phyloP scores from a whole-genome alignment of 2,888 invertebrate species.

The Ochropacha duplaris region DNA sequence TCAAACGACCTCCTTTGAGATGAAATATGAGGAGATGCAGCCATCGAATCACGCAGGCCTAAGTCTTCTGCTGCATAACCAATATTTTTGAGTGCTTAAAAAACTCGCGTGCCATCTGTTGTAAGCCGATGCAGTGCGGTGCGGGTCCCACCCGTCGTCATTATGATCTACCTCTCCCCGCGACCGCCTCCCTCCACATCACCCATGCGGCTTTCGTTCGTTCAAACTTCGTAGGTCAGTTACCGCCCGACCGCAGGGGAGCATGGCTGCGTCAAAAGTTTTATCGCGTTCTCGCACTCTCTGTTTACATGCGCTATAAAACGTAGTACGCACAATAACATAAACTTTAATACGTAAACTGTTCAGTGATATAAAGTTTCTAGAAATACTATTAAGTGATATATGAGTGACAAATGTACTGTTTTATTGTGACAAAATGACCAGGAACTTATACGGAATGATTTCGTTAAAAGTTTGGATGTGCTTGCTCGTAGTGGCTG shows the following conservation, averaged over 20 bases:
- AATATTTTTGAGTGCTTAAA: conserved; percentile 76
- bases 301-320: conserved; percentile 78
- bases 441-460: conserved; percentile 75
- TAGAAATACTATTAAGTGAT: conserved; percentile 54
- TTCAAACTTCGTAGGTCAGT: conserved; percentile 84
- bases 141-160: conserved; percentile 72
- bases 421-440: conserved; percentile 68
- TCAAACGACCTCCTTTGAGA: conserved; percentile 75
- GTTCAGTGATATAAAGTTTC: conserved; percentile 63
- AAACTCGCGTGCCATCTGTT: conserved; percentile 83
- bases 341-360: conserved; percentile 57
- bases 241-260: conserved; percentile 83
- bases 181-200: conserved; percentile 55
- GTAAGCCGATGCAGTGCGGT: conserved; percentile 75
- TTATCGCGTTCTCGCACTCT: conserved; percentile 74
- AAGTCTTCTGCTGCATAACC: conserved; percentile 74
- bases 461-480: conserved; percentile 81
- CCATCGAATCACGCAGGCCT: conserved; percentile 74
- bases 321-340: conserved; percentile 63
- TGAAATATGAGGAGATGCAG: conserved; percentile 71
- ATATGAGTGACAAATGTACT: conserved; percentile 74
- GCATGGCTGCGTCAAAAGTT: conserved; percentile 82
- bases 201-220: conserved; percentile 82
- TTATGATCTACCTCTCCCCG: conserved; percentile 59
- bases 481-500: conserved; percentile 70